These are phyloP conservation scores for Drosophila pectinifera DNA, from an alignment of 1,140 invertebrate species.

Conservation along the genomic window DNA sequence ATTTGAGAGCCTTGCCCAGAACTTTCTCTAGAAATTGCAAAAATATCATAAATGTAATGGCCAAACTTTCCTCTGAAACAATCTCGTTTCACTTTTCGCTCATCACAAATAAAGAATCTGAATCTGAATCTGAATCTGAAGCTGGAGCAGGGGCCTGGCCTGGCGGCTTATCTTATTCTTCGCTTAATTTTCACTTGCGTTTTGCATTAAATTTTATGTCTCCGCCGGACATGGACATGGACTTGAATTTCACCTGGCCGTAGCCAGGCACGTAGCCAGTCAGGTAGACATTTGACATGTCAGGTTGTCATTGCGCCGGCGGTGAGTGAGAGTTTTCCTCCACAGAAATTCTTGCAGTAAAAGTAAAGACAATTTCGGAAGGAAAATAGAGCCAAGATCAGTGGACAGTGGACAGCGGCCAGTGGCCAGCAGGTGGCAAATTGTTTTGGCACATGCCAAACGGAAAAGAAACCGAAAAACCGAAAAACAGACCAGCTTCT, in stretches of 20 bases:
- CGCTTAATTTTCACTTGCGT: conserved; percentile 44
- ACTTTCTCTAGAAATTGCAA: conserved; percentile 20
- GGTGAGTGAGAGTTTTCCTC: conserved; percentile 54
- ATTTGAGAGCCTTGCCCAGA: no score
- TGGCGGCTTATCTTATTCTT: conserved; percentile 25
- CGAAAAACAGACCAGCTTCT: conserved; percentile 29
- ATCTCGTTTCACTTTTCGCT: conserved; percentile 27
- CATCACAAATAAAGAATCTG: conserved; percentile 19
- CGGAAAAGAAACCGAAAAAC: neutral
- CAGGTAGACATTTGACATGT: conserved; percentile 62
- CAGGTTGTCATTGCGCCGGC: conserved; percentile 38
- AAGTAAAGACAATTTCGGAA: conserved; percentile 48
- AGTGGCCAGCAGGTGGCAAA: conserved; percentile 52
- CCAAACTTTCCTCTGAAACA: conserved; percentile 11
- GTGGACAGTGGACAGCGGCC: neutral
- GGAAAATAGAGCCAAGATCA: conserved; percentile 55
- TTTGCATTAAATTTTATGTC: conserved; percentile 44
- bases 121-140: conserved; percentile 38
- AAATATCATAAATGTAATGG: no score
- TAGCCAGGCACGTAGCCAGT: conserved; percentile 36
- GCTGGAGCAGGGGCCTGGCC: conserved; percentile 14
- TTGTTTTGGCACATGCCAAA: conserved; percentile 74
- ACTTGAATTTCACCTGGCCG: conserved; percentile 45
- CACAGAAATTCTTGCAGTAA: conserved; percentile 70
- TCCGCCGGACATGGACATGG: conserved; percentile 32